phyloP scores from a whole-genome alignment of 2,797 vertebrate species.

The Chromis chromis region DNA sequence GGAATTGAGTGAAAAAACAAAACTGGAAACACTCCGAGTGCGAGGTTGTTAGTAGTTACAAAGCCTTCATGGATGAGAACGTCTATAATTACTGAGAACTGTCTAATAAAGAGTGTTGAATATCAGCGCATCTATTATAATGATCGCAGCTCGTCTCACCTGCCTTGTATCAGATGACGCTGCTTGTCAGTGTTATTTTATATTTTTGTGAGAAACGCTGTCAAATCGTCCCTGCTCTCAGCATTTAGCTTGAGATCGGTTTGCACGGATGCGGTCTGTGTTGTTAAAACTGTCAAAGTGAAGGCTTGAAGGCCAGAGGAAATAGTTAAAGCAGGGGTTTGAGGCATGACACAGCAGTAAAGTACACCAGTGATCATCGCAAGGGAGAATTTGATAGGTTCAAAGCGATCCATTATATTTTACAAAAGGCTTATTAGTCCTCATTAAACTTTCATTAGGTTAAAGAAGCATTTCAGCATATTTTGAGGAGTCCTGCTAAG shows the following conservation, averaged over 20 bases:
- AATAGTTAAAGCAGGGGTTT: neutral
- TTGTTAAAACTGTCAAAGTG: neutral
- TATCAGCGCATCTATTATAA: slow-evolving; percentile 36
- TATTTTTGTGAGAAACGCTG: slow-evolving; percentile 15
- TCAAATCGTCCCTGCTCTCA: neutral
- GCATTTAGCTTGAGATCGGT: slow-evolving; percentile 10
- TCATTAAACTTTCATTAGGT: too few relatives aligned
- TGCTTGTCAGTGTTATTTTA: slow-evolving; percentile 16
- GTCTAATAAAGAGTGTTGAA: slow-evolving; percentile 19
- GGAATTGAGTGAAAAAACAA: neutral
- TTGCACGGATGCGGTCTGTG: slow-evolving; percentile 5
- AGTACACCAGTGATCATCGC: neutral
- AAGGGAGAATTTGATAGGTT: neutral
- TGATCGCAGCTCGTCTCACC: slow-evolving; percentile 32
- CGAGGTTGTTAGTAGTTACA: slow-evolving; percentile 10
- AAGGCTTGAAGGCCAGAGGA: neutral
- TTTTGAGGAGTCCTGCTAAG: too few relatives aligned
- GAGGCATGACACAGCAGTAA: neutral
- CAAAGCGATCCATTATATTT: neutral
- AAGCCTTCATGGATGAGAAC: slow-evolving; percentile 2
- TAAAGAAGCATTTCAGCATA: too few relatives aligned
- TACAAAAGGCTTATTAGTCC: neutral
- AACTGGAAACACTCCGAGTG: neutral
- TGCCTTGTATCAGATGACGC: slow-evolving; percentile 10
- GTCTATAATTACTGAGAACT: slow-evolving; percentile 31